A percentile compares a stretch with the other conserved stretches of the same genome.
Evolutionary conservation across 2,888 invertebrate genomes (phyloP).

Genomic region (Leptodirus hochenwartii): DNA sequence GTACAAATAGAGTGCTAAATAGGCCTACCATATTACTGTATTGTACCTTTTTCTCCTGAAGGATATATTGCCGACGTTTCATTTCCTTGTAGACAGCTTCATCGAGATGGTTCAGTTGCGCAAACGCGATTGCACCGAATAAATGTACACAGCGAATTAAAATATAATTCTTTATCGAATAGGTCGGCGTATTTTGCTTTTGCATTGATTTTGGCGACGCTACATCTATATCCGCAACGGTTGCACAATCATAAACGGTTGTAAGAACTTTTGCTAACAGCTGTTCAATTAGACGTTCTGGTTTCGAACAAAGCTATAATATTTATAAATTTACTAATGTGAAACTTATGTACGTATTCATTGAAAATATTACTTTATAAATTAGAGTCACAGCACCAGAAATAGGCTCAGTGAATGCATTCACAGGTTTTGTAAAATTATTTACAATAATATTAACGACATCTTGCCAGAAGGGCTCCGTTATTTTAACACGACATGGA

Average conservation of each 20-base stretch:
- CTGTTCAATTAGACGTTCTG: too few species aligned
- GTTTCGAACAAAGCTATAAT: slow-evolving; percentile 36
- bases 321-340: slow-evolving; percentile 4
- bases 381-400: too few species aligned
- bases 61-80: slow-evolving; percentile 37
- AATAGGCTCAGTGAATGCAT: slow-evolving; percentile 36
- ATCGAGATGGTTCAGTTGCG: slow-evolving; percentile 68
- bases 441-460: slow-evolving; percentile 29
- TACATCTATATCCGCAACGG: too few species aligned
- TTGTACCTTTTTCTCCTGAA: slow-evolving; percentile 20
- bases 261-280: slow-evolving; percentile 22
- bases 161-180: too few species aligned
- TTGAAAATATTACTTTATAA: too few species aligned
- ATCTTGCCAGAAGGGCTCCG: slow-evolving; percentile 36
- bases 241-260: slow-evolving; percentile 10
- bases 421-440: slow-evolving; percentile 27
- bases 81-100: slow-evolving; percentile 68
- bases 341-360: too few species aligned
- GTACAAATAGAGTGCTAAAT: too few species aligned
- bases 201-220: too few species aligned
- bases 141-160: slow-evolving; percentile 19
- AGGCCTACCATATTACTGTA: too few species aligned
- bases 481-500: slow-evolving; percentile 24
- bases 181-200: background rate
- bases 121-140: slow-evolving; percentile 60